Conservation (phyloP, 1,140 invertebrate genomes). For the Babylonia areolata region DNA sequence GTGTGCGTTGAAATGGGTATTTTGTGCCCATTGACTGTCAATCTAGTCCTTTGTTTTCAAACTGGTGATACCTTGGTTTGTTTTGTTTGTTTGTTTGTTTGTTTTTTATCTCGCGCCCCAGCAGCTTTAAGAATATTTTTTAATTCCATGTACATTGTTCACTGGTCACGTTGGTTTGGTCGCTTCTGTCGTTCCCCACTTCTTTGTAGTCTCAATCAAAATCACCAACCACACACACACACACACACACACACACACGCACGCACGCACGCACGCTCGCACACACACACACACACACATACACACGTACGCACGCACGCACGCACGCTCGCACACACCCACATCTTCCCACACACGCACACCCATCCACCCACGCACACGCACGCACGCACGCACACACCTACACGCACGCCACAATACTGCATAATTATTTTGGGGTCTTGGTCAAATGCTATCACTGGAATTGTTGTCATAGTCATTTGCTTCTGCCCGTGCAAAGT, state of each 20-base stretch:
- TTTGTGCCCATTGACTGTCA: not conserved
- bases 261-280: not conserved
- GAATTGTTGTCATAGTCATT: too few relatives aligned
- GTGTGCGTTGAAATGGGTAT: not conserved
- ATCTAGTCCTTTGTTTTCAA: not conserved
- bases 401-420: too few relatives aligned
- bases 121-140: not conserved
- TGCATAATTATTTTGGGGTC: too few relatives aligned
- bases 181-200: not conserved
- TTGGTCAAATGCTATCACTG: too few relatives aligned
- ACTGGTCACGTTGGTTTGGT: not conserved
- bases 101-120: not conserved
- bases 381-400: too few relatives aligned
- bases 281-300: too few relatives aligned
- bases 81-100: too few relatives aligned
- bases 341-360: too few relatives aligned
- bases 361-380: too few relatives aligned
- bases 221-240: slow-evolving; percentile 14
- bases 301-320: too few relatives aligned
- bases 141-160: not conserved
- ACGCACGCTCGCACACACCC: too few relatives aligned
- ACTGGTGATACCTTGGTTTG: slow-evolving; percentile 7
- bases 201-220: not conserved
- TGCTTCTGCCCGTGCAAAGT: too few relatives aligned
- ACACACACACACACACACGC: slow-evolving; percentile 16